Base-by-base conservation (phyloP, 92 coral and sea anemone species). In the Umimayanthus kanabou region DNA sequence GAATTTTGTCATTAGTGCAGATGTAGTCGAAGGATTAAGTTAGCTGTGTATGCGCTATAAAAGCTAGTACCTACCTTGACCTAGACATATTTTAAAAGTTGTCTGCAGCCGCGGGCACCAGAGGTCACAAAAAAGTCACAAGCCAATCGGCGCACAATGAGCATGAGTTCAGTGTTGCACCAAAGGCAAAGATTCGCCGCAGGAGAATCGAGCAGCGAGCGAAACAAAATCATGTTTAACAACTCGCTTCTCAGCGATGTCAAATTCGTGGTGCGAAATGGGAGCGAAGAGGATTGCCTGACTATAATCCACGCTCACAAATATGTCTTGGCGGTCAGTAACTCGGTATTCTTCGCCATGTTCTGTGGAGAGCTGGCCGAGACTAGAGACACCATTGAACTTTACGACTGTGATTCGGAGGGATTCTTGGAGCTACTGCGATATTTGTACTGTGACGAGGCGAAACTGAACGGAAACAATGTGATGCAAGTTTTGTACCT, bases 401-500 rank as follows among this genome's bases (percentile, higher is more conserved):
- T 76, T 47, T 26, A 33, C 15, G 80, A 76, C 80, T 76, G 80
- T 76, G 80, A 76, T 39, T 76, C 55, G 0, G 80, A 76, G 20
- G 40, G 80, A 26, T 76, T 76, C n/a, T 39, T 76, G 20, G 80
- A 76, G 57, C 80, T 76, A 22, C 80, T 76, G 80, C 78, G 39
- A 74, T 37, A 28, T 37, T 29, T 74, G 78, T 74, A 74, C 78
- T 74, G 69, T 8, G 85, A 87, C 61, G 72, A 87, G 83, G 80
- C 79, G 70, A 39, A 40, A 25, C 64, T 87, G 40, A 87, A 39
- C 5, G 73, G 80, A 49, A 85, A 79, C 0, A 79, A 79, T 25
- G 90, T 87, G 40, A 67, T 85, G n/a, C 79, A 66, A 4, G 90
- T 87, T 4, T 87, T 87, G 53, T 87, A 87, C 42, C 43, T 87